These are phyloP conservation scores for Phenganax stokvisi DNA, from an alignment of 92 coral and sea anemone genomes.

Conservation along the genomic window DNA sequence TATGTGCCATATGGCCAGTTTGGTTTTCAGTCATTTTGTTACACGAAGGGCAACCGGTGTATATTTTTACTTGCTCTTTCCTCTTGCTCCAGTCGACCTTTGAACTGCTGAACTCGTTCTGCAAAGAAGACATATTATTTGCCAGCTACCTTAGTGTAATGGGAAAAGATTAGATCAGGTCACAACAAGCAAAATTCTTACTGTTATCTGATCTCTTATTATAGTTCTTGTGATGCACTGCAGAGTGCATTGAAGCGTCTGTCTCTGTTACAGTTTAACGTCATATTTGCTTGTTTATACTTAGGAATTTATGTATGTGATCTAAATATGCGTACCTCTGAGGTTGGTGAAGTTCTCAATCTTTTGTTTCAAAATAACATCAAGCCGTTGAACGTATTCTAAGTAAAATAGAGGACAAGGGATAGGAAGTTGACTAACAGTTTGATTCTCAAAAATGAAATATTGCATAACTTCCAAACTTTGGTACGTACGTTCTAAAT, in stretches of 20 bases:
- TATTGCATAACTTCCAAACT: neutral
- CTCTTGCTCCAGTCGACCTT: slow-evolving; percentile 82
- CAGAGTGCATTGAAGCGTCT: neutral
- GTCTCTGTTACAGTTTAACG: neutral
- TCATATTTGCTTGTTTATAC: neutral
- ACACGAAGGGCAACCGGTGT: slow-evolving; percentile 65
- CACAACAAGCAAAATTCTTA: too few relatives aligned
- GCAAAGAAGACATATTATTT: neutral
- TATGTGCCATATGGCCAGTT: neutral
- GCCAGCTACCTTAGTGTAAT: neutral
- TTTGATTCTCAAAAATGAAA: neutral
- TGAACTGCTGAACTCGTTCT: slow-evolving; percentile 85
- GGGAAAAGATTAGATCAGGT: too few relatives aligned
- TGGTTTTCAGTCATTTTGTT: neutral
- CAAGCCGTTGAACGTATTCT: slow-evolving; percentile 88
- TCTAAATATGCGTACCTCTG: slow-evolving; percentile 59
- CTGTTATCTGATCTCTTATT: too few relatives aligned
- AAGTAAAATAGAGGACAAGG: neutral
- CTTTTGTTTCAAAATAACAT: slow-evolving; percentile 85
- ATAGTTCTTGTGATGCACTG: neutral
- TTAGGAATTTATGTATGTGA: neutral
- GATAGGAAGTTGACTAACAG: neutral
- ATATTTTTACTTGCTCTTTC: slow-evolving; percentile 88
- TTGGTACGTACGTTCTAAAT: slow-evolving; percentile 70
- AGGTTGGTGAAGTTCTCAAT: slow-evolving; percentile 83